Conservation (phyloP, 2,888 invertebrate species). For the Linhomoeus sp. region DNA sequence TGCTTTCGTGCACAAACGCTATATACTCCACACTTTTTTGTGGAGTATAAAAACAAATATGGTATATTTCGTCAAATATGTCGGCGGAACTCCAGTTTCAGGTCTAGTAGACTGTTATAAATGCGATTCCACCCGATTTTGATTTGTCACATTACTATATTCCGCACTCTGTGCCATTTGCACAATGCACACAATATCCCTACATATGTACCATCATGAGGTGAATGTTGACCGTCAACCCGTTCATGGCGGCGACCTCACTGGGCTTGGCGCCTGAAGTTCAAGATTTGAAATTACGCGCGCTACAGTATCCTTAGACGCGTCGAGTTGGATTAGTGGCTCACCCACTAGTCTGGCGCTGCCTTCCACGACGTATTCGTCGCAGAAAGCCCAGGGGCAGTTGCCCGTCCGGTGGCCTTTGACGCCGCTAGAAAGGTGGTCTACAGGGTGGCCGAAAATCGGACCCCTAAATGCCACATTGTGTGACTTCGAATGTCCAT, state of each 20-base stretch:
- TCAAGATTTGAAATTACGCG: neutral
- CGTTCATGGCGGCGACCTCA: conserved; percentile 38
- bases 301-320: no score
- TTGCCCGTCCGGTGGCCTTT: conserved; percentile 28
- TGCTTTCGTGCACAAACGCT: no score
- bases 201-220: conserved; percentile 34
- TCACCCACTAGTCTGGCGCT: conserved; percentile 31
- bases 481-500: no score
- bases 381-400: conserved; percentile 32
- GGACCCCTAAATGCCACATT: neutral
- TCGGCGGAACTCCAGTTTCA: no score
- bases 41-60: conserved; percentile 22
- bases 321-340: no score
- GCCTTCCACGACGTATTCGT: conserved; percentile 28
- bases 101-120: no score
- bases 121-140: no score
- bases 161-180: neutral
- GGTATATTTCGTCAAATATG: no score
- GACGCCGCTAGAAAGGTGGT: conserved; percentile 20
- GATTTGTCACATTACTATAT: neutral
- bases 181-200: neutral
- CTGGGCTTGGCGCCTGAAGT: conserved; percentile 26
- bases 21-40: no score
- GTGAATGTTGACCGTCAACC: conserved; percentile 39
- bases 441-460: neutral